Evolutionary conservation across 2,888 invertebrate genomes (phyloP).

Genomic region (Glyphotaelius pellucidus): DNA sequence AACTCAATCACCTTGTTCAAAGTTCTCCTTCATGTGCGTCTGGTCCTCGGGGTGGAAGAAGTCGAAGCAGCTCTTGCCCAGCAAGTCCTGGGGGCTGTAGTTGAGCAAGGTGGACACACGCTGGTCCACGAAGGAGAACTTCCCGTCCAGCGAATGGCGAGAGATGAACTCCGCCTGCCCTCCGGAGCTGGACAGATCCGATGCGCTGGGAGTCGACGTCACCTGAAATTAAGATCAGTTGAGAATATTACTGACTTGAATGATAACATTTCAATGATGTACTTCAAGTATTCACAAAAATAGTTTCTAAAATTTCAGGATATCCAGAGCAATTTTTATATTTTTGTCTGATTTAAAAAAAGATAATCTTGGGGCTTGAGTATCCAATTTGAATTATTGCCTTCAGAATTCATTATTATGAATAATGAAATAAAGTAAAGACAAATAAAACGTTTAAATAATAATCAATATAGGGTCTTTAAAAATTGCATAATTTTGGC

Average conservation of each 20-base stretch:
- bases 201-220: slow-evolving; percentile 95
- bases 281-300: not conserved
- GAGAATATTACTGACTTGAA: not conserved
- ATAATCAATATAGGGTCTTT: too few relatives aligned
- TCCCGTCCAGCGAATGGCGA: slow-evolving; percentile 96
- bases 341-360: too few relatives aligned
- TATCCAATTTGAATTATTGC: not conserved
- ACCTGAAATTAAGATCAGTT: slow-evolving; percentile 74
- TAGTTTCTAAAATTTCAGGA: too few relatives aligned
- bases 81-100: slow-evolving; percentile 94
- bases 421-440: too few relatives aligned
- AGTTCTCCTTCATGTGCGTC: slow-evolving; percentile 97
- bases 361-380: not conserved
- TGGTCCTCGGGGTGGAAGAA: slow-evolving; percentile 99
- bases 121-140: slow-evolving; percentile 99
- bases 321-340: too few relatives aligned
- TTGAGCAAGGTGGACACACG: slow-evolving; percentile 94
- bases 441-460: too few relatives aligned
- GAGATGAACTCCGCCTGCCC: slow-evolving; percentile 96
- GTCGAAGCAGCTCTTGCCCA: slow-evolving; percentile 97
- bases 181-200: slow-evolving; percentile 91
- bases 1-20: slow-evolving; percentile 86
- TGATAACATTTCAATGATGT: not conserved
- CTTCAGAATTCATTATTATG: too few relatives aligned
- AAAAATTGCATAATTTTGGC: too few relatives aligned